Percentiles rank a stretch among this genome's conserved stretches.
Evolutionary conservation across 2,113 vertebrate genomes (phyloP).

Genomic region (Bujurquina vittata): DNA sequence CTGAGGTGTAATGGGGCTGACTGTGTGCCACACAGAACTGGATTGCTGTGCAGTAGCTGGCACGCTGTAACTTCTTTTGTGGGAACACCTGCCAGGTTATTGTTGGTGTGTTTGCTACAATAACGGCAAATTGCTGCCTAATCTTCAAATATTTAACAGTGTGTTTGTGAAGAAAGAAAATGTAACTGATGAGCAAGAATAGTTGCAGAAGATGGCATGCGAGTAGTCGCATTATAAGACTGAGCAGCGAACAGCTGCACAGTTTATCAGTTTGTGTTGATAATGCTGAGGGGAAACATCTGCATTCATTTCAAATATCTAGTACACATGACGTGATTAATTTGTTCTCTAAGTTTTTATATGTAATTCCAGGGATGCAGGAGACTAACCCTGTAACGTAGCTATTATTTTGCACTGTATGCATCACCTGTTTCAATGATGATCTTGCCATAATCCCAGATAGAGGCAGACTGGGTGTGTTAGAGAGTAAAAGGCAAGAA

Average conservation of each 20-base stretch:
- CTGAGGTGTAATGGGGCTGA: background rate
- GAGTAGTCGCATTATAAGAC: background rate
- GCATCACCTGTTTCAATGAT: background rate
- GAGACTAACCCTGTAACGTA: slow-evolving; percentile 29
- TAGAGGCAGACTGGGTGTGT: background rate
- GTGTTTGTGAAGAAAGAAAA: background rate
- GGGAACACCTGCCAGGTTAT: background rate
- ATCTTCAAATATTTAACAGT: background rate
- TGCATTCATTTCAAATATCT: background rate
- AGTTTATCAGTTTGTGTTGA: background rate
- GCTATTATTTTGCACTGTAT: slow-evolving; percentile 36
- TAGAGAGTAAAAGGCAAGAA: background rate
- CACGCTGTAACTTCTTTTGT: background rate
- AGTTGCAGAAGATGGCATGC: too few relatives aligned
- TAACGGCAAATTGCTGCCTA: background rate
- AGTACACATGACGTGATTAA: background rate
- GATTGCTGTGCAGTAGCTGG: background rate
- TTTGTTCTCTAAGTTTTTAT: background rate
- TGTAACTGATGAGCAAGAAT: background rate
- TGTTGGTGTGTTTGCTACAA: background rate
- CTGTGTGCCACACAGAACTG: background rate
- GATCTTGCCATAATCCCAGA: background rate
- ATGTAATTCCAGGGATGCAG: slow-evolving; percentile 16
- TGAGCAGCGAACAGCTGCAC: background rate
- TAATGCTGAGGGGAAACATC: background rate